Percentiles rank a stretch among this genome's conserved stretches.
These are phyloP conservation scores for Adrianichthys oophorus DNA, from an alignment of 2,797 vertebrate species.

Conservation along the genomic window DNA sequence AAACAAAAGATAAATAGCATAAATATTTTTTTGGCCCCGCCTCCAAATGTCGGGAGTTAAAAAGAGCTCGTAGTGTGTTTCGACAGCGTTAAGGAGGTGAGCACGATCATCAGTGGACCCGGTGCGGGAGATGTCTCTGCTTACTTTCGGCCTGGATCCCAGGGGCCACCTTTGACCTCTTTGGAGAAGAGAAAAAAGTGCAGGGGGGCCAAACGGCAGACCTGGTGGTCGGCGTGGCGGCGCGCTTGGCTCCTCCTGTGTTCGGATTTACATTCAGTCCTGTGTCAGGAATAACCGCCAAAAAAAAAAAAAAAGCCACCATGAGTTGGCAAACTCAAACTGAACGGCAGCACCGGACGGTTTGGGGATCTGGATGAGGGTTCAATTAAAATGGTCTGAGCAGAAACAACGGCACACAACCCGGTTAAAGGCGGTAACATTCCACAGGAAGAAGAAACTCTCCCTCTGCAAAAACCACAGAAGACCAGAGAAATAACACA, in stretches of 20 bases:
- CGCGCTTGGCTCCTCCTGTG: constrained; percentile 37
- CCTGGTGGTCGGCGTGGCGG: constrained; percentile 37
- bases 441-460: constrained; percentile 37
- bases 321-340: not conserved
- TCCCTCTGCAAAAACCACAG: constrained; percentile 27
- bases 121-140: constrained; percentile 49
- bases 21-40: constrained; percentile 57
- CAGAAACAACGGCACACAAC: constrained; percentile 8
- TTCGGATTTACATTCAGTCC: constrained; percentile 73
- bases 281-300: constrained; percentile 39
- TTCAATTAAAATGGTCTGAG: constrained; percentile 22
- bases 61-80: constrained; percentile 62
- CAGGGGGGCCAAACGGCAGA: constrained; percentile 52
- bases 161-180: constrained; percentile 46
- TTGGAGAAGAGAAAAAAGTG: constrained; percentile 52
- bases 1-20: constrained; percentile 73
- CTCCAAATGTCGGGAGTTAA: constrained; percentile 43
- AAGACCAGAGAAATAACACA: constrained; percentile 10
- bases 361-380: constrained; percentile 20
- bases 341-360: constrained; percentile 1
- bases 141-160: constrained; percentile 33
- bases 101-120: constrained; percentile 59
- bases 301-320: constrained; percentile 16
- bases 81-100: constrained; percentile 48
- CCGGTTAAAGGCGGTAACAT: constrained; percentile 10